Percentiles rank a stretch among this genome's conserved stretches.
phyloP scores from a whole-genome alignment of 2,888 invertebrate genomes.

The Calliphora vomitoria region DNA sequence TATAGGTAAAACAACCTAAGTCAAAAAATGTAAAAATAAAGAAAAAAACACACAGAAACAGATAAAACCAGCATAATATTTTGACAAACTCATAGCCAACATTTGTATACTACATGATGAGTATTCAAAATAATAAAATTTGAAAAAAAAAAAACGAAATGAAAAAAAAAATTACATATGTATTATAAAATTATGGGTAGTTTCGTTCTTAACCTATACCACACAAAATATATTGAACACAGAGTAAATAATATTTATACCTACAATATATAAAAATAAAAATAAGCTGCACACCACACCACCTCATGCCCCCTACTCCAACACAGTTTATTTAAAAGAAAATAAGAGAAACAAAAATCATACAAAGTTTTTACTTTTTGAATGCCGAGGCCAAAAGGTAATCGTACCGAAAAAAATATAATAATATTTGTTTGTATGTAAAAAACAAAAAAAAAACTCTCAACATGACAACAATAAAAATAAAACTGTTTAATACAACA shows the following conservation, averaged over 20 bases:
- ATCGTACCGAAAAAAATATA: slow-evolving; percentile 70
- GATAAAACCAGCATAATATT: slow-evolving; percentile 64
- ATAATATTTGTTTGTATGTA: slow-evolving; percentile 11
- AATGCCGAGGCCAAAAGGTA: slow-evolving; percentile 76
- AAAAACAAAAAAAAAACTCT: slow-evolving; percentile 42
- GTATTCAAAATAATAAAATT: too few relatives aligned
- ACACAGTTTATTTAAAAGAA: background rate
- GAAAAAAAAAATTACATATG: slow-evolving; percentile 17
- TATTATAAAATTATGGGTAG: slow-evolving; percentile 58
- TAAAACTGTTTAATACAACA: slow-evolving; percentile 41
- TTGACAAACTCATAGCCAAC: background rate
- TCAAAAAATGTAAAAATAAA: too few relatives aligned
- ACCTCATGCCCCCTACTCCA: slow-evolving; percentile 40
- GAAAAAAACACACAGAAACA: background rate
- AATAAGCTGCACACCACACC: background rate
- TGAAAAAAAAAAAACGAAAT: slow-evolving; percentile 24
- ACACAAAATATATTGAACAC: slow-evolving; percentile 73
- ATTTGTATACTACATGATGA: too few relatives aligned
- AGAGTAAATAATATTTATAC: slow-evolving; percentile 21
- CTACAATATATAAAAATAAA: background rate
- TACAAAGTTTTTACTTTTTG: slow-evolving; percentile 74
- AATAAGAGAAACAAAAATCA: slow-evolving; percentile 52
- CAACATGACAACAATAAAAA: slow-evolving; percentile 59
- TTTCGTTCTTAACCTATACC: slow-evolving; percentile 76
- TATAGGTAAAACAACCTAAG: slow-evolving; percentile 4